These are phyloP conservation scores for Adineta ricciae DNA, from an alignment of 2,888 invertebrate species.

Conservation along the genomic window DNA sequence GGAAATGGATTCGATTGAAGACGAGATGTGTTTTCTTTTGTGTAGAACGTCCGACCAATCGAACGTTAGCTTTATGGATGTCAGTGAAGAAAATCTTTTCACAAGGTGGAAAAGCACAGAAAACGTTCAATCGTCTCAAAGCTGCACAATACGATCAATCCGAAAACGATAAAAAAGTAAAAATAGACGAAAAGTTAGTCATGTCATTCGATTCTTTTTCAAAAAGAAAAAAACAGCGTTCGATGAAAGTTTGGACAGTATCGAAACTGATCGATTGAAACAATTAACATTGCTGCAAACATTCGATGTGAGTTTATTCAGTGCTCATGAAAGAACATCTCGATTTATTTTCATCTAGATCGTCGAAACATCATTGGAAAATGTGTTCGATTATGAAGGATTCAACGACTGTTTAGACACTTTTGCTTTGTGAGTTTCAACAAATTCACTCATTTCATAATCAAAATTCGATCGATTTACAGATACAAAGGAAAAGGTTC, in stretches of 20 bases:
- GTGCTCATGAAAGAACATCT: background rate
- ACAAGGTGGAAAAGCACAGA: background rate
- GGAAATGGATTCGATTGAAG: background rate
- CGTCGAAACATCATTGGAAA: conserved; percentile 70
- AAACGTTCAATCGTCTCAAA: background rate
- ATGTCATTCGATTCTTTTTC: background rate
- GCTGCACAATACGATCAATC: background rate
- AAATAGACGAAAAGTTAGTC: background rate
- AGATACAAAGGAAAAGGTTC: conserved; percentile 64
- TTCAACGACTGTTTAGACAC: conserved; percentile 82
- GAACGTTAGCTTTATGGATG: background rate
- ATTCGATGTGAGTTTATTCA: background rate
- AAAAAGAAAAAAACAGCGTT: background rate
- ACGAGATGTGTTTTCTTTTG: too few species aligned
- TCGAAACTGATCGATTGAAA: background rate
- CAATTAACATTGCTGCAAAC: background rate
- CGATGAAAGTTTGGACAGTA: background rate
- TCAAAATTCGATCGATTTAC: background rate
- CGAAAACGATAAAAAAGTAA: background rate
- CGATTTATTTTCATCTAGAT: conserved; percentile 56
- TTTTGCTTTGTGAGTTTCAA: conserved; percentile 61
- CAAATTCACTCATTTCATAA: background rate
- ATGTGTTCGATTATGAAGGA: conserved; percentile 64
- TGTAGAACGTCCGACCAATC: background rate
- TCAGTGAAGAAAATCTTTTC: background rate